phyloP scores from a whole-genome alignment of 2,888 invertebrate genomes.

The Leucoma salicis region DNA sequence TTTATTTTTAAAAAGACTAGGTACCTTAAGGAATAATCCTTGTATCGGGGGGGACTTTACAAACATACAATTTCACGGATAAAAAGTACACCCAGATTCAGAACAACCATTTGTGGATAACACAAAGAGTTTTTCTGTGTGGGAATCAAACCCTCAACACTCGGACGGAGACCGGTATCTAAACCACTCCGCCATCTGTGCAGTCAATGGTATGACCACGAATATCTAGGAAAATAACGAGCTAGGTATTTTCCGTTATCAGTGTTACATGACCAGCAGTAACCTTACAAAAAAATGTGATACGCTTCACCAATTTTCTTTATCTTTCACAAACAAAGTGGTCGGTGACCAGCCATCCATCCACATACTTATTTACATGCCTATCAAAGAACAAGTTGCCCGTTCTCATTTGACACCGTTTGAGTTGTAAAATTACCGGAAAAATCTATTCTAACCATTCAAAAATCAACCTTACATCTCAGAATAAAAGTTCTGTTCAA shows the following conservation, averaged over 20 bases:
- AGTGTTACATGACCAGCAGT: slow-evolving; percentile 28
- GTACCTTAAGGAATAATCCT: no score
- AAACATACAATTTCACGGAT: no score
- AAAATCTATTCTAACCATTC: slow-evolving; percentile 40
- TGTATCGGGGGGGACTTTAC: no score
- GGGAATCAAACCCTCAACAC: no score
- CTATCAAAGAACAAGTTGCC: slow-evolving; percentile 75
- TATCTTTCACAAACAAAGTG: slow-evolving; percentile 52
- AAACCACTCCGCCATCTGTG: no score
- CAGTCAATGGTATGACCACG: no score
- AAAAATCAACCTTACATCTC: slow-evolving; percentile 34
- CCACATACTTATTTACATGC: slow-evolving; percentile 73
- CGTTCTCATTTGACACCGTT: slow-evolving; percentile 65
- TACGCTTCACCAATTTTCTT: slow-evolving; percentile 39
- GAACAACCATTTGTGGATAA: no score
- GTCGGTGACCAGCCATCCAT: slow-evolving; percentile 76
- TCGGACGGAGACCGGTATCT: no score
- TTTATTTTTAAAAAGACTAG: no score
- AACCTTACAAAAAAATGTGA: slow-evolving; percentile 27
- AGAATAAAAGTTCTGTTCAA: slow-evolving; percentile 23
- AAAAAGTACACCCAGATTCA: no score
- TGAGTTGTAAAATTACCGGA: slow-evolving; percentile 69
- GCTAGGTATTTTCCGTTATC: neutral
- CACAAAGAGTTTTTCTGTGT: no score
- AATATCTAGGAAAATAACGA: no score